Percentiles rank a stretch among this genome's conserved stretches.
These are phyloP conservation scores for Hycleus phaleratus DNA, from an alignment of 1,140 invertebrate genomes.

Conservation along the genomic window DNA sequence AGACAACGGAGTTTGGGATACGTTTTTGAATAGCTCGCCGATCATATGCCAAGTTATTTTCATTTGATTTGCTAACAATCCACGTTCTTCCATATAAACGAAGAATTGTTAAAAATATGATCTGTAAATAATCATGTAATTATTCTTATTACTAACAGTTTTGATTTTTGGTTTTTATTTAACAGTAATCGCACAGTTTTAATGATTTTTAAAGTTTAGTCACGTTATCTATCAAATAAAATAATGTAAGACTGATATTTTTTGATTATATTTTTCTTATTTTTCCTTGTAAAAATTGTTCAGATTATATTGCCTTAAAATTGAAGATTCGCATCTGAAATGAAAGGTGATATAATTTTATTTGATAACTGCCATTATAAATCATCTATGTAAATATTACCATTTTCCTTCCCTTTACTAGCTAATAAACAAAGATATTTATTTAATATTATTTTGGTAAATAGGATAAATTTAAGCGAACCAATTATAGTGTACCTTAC, in stretches of 20 bases:
- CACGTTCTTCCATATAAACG: no score
- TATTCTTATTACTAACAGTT: background rate
- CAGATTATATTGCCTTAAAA: background rate
- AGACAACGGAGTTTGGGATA: conserved; percentile 30
- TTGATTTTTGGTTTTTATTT: background rate
- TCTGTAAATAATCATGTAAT: conserved; percentile 86
- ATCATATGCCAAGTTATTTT: conserved; percentile 21
- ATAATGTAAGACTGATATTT: background rate
- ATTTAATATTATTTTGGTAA: no score
- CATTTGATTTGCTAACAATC: no score
- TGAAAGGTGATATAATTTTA: background rate
- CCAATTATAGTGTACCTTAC: no score
- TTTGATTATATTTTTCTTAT: background rate
- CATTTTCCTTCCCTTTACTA: no score
- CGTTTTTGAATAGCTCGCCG: conserved; percentile 22
- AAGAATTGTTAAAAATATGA: conserved; percentile 12
- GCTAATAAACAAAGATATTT: no score
- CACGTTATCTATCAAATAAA: background rate
- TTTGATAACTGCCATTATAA: no score
- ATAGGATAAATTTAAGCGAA: no score
- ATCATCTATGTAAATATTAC: no score
- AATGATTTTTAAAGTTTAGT: background rate
- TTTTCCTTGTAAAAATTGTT: background rate
- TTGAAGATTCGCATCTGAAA: background rate
- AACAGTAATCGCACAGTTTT: background rate